Evolutionary conservation across 2,797 vertebrate genomes (phyloP), one percentile per base, ranked within the genome.

Genomic region (Sylvilagus floridanus): DNA sequence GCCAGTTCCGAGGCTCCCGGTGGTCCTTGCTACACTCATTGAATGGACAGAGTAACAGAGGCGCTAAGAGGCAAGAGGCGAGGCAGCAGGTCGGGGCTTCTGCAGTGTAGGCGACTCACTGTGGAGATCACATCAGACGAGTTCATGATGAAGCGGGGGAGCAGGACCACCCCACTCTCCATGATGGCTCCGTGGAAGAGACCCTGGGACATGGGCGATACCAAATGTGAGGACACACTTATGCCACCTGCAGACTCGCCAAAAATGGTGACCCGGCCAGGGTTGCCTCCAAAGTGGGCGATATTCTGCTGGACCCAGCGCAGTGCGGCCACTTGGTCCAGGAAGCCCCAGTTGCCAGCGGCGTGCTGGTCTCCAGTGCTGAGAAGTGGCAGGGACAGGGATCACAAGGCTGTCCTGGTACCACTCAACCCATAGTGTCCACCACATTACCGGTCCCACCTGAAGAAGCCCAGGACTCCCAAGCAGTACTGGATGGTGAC

Each of bases 401-500:
- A 2, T 93, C 11, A 88, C 4, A 28, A 63, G 28, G 14, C 5
- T 26, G 24, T 78, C 21, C 11, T 63, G 26, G 42, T 14, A 35
- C 22, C 16, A 3, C 5, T 71, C 14, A 19, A 10, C 26, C 4
- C 1, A 1, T 0, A 1, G 5, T 21, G 86, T 42, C 37, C 68
- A 65, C 21, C 7, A 26, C 10, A 30, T 60, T 22, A 35, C 50
- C 28, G 13, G 1, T 3, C 87, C 97, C 94, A 99, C 99, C 99
- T 99, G 82, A 99, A 97, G 96, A 99, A 99, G 16, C 99, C 99
- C 52, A 98, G 95, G 47, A 99, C 0, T 11, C 99, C 99, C 91
- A 99, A 96, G 21, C 99, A 98, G 91, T 99, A 99, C 95, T 99
- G 99, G 94, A 99, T 97, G 3, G 88, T 2, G 28, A 99, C 99